Conservation (phyloP, 2,113 vertebrate genomes). For the Electrona antarctica region DNA sequence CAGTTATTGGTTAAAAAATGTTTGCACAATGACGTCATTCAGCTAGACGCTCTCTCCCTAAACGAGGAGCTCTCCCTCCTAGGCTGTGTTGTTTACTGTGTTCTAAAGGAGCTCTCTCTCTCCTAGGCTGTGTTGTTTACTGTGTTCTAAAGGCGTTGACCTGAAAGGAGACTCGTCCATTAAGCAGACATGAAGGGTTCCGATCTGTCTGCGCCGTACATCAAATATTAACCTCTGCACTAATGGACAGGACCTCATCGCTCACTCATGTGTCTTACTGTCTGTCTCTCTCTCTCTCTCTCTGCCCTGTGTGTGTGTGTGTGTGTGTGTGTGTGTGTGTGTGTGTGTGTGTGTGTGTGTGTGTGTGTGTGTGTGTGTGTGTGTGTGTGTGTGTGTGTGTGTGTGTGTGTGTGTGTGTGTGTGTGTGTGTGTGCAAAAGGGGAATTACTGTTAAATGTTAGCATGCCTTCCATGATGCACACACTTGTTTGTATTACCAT, state of each 20-base stretch:
- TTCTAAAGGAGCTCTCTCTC: background rate
- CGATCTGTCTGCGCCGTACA: background rate
- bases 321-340: constrained; percentile 1
- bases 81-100: constrained; percentile 3
- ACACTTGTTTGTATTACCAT: too few relatives aligned
- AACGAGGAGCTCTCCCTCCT: too few relatives aligned
- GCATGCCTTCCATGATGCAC: too few relatives aligned
- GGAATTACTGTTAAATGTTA: too few relatives aligned
- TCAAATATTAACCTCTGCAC: constrained; percentile 2
- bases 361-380: background rate
- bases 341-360: constrained; percentile 8
- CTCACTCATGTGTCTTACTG: background rate
- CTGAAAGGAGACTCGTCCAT: background rate
- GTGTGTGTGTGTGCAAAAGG: too few relatives aligned
- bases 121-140: background rate
- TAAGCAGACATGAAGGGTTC: background rate
- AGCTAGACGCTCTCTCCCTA: too few relatives aligned
- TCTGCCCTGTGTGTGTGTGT: background rate
- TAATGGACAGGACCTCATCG: constrained; percentile 5
- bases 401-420: too few relatives aligned
- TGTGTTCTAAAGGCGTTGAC: background rate
- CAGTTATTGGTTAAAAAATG: too few relatives aligned
- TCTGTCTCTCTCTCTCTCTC: background rate
- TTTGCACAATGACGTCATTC: too few relatives aligned
- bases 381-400: too few relatives aligned